phyloP scores from a whole-genome alignment of 2,888 invertebrate species.

The Calameuta filiformis region DNA sequence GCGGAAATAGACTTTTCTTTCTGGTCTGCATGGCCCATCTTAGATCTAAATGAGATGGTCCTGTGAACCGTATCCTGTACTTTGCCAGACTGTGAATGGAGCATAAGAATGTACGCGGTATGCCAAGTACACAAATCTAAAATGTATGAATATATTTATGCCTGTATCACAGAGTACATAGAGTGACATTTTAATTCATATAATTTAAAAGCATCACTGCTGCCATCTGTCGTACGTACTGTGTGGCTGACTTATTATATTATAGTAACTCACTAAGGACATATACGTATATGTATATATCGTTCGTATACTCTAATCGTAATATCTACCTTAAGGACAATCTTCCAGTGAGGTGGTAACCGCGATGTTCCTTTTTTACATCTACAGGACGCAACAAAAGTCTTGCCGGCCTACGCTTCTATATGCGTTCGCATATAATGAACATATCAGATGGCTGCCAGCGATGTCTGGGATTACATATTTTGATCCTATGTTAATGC shows the following conservation, averaged over 20 bases:
- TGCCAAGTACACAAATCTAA: neutral
- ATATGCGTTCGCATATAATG: slow-evolving; percentile 16
- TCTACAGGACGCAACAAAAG: neutral
- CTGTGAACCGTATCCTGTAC: neutral
- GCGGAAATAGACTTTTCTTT: slow-evolving; percentile 8
- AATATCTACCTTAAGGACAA: neutral
- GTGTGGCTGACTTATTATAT: neutral
- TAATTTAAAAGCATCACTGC: neutral
- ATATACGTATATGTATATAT: neutral
- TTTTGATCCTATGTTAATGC: slow-evolving; percentile 24
- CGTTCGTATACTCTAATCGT: neutral
- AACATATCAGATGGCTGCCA: slow-evolving; percentile 22
- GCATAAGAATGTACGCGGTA: neutral
- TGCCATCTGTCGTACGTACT: neutral
- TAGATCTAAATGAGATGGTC: neutral
- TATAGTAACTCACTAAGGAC: neutral
- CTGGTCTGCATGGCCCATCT: neutral
- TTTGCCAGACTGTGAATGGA: neutral
- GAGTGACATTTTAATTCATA: neutral
- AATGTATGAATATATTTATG: neutral
- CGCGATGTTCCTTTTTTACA: neutral
- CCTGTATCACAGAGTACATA: neutral
- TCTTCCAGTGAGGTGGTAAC: neutral
- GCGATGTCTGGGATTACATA: slow-evolving; percentile 25
- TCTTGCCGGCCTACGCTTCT: neutral